Evolutionary conservation across 2,797 vertebrate genomes (phyloP).

Genomic region (Trematomus bernacchii): DNA sequence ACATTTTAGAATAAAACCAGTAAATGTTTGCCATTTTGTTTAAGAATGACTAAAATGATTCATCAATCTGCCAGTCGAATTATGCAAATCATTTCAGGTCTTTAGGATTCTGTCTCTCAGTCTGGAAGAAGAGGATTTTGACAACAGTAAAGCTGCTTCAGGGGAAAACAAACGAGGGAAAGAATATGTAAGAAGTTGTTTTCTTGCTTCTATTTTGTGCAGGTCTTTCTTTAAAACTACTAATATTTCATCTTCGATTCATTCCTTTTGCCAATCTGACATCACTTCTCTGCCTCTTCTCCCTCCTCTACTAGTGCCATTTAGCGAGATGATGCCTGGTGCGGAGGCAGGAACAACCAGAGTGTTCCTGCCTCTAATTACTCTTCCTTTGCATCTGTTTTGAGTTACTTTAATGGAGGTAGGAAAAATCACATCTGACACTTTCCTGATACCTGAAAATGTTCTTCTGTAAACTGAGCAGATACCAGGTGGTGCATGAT

Average conservation of each 20-base stretch:
- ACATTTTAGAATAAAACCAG: not conserved
- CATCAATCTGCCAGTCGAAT: not conserved
- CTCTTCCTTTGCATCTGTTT: constrained; percentile 13
- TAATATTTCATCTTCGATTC: not conserved
- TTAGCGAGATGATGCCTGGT: constrained; percentile 22
- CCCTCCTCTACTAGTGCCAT: constrained; percentile 7
- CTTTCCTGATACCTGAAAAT: not conserved
- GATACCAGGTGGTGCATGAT: constrained; percentile 10
- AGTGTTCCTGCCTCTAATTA: constrained; percentile 10
- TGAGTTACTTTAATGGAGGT: not conserved
- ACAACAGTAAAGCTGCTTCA: not conserved
- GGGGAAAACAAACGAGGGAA: not conserved
- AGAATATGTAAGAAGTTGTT: not conserved
- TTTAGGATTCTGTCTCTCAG: not conserved
- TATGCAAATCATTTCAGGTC: not conserved
- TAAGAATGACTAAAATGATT: not conserved
- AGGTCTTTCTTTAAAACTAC: not conserved
- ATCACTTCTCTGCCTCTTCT: constrained; percentile 20
- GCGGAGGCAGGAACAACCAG: constrained; percentile 28
- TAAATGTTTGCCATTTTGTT: not conserved
- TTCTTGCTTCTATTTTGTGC: not conserved
- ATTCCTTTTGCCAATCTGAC: not conserved
- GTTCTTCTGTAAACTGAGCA: not conserved
- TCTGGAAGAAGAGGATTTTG: not conserved
- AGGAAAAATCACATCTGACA: not conserved